Conservation (phyloP, 2,797 vertebrate species). For the Labeo calbasu region DNA sequence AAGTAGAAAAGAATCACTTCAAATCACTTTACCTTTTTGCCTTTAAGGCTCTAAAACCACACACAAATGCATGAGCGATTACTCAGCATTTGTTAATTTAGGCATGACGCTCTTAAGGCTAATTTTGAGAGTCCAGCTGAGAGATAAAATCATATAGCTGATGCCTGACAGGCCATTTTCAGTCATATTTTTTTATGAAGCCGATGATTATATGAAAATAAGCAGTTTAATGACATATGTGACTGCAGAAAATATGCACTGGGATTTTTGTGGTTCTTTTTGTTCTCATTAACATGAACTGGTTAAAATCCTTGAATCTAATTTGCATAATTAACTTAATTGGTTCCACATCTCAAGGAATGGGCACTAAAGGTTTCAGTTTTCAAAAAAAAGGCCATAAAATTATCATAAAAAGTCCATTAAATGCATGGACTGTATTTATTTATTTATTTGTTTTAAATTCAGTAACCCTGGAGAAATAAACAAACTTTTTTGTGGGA, state of each 20-base stretch:
- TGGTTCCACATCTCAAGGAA: not conserved
- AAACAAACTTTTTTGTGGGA: not conserved
- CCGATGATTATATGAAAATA: not conserved
- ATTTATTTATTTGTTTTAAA: not conserved
- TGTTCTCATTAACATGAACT: not conserved
- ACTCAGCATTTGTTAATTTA: not conserved
- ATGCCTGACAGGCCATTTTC: not conserved
- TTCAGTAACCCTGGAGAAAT: not conserved
- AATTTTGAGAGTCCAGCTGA: not conserved
- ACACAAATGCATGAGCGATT: not conserved
- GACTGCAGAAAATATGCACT: not conserved
- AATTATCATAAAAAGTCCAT: not conserved
- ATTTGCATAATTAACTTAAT: conserved; percentile 2
- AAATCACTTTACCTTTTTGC: conserved; percentile 16
- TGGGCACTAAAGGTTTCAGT: not conserved
- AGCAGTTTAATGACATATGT: not conserved
- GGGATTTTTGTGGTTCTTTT: not conserved
- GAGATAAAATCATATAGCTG: not conserved
- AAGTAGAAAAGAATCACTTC: conserved; percentile 27
- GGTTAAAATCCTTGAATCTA: not conserved
- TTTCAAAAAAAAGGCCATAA: not conserved
- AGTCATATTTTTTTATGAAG: not conserved
- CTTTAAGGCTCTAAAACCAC: not conserved
- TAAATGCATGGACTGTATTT: not conserved
- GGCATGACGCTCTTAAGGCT: not conserved